Conservation (phyloP, 2,888 invertebrate species). For the Cactoblastis cactorum region DNA sequence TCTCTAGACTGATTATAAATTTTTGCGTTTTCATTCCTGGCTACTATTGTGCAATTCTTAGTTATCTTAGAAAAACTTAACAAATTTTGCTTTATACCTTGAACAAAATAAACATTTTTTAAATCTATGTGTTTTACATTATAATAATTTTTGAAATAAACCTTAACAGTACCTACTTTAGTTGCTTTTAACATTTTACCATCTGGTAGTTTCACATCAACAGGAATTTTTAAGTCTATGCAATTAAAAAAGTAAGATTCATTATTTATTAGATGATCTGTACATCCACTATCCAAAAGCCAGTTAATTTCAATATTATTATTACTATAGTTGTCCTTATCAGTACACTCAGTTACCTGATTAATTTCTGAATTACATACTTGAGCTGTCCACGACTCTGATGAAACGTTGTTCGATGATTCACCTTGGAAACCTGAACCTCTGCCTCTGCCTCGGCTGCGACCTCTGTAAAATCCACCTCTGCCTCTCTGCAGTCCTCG, state of each 20-base stretch:
- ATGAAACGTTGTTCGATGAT: not conserved
- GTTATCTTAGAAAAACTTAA: conserved; percentile 28
- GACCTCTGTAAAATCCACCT: too few species aligned
- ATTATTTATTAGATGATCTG: conserved; percentile 22
- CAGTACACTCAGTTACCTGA: conserved; percentile 15
- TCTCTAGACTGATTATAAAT: conserved; percentile 22
- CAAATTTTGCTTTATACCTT: conserved; percentile 25
- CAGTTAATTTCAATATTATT: conserved; percentile 24
- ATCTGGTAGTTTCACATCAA: conserved; percentile 20
- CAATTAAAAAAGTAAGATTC: conserved; percentile 22
- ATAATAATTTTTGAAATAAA: conserved; percentile 21
- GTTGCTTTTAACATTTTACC: conserved; percentile 19
- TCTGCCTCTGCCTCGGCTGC: too few species aligned
- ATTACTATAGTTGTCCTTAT: conserved; percentile 17
- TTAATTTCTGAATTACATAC: conserved; percentile 24
- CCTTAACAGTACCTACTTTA: conserved; percentile 20
- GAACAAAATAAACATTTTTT: conserved; percentile 24
- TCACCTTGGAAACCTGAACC: too few species aligned
- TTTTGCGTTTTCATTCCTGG: conserved; percentile 22
- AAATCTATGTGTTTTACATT: conserved; percentile 18
- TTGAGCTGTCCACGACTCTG: conserved; percentile 19
- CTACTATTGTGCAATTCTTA: conserved; percentile 20
- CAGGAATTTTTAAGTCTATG: conserved; percentile 15
- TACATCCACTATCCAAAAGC: conserved; percentile 28
- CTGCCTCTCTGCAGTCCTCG: too few species aligned